phyloP scores from a whole-genome alignment of 2,888 invertebrate species.

The Timandra comae region DNA sequence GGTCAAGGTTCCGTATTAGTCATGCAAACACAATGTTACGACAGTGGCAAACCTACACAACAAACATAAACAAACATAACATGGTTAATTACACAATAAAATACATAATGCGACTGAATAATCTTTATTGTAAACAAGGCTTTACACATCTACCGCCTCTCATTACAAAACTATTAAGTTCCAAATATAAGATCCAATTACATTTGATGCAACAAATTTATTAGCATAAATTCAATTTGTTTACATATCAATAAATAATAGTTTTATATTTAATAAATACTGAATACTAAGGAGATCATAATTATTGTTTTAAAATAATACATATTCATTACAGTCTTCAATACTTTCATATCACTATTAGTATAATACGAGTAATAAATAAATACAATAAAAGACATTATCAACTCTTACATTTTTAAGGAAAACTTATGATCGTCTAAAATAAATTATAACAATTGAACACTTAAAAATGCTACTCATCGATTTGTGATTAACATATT shows the following conservation, averaged over 20 bases:
- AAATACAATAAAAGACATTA: conserved; percentile 4
- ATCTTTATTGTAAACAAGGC: conserved; percentile 73
- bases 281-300: conserved; percentile 22
- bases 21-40: conserved; percentile 44
- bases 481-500: conserved; percentile 26
- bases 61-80: conserved; percentile 54
- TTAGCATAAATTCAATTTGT: conserved; percentile 29
- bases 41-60: conserved; percentile 76
- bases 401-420: conserved; percentile 1
- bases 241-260: conserved; percentile 39
- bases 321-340: conserved; percentile 23
- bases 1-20: conserved; percentile 13
- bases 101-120: conserved; percentile 66
- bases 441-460: conserved; percentile 6
- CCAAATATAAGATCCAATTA: conserved; percentile 19
- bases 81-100: conserved; percentile 55
- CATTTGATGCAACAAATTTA: conserved; percentile 28
- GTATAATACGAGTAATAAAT: conserved; percentile 2
- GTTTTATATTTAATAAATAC: conserved; percentile 15
- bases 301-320: conserved; percentile 21
- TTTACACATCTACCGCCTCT: conserved; percentile 58
- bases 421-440: conserved; percentile 3
- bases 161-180: conserved; percentile 59
- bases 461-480: conserved; percentile 3
- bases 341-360: conserved; percentile 21